phyloP scores from a whole-genome alignment of 2,888 invertebrate species.

The Neelides folsomi region DNA sequence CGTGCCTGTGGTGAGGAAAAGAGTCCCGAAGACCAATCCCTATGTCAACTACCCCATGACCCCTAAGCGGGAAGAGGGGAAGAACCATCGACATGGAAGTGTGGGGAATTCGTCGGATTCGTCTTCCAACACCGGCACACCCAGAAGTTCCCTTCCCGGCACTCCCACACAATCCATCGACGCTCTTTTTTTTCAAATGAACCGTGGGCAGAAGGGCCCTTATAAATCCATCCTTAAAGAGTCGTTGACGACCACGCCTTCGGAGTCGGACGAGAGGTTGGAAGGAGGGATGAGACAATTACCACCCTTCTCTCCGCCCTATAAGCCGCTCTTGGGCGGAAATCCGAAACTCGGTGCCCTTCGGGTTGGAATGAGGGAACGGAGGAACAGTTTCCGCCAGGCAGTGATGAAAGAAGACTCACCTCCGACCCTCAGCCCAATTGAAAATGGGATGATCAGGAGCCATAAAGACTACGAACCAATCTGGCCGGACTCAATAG shows the following conservation, averaged over 20 bases:
- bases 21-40: constrained; percentile 30
- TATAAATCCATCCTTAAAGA: constrained; percentile 26
- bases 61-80: no score
- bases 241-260: constrained; percentile 24
- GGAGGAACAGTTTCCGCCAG: constrained; percentile 36
- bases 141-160: constrained; percentile 27
- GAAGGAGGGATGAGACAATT: constrained; percentile 5
- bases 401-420: constrained; percentile 35
- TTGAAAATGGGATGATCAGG: not conserved
- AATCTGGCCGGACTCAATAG: constrained; percentile 31
- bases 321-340: constrained; percentile 1
- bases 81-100: constrained; percentile 2
- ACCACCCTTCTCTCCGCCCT: not conserved
- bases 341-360: constrained; percentile 8
- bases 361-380: constrained; percentile 34
- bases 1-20: constrained; percentile 19
- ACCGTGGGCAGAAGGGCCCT: constrained; percentile 3
- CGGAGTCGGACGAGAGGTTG: constrained; percentile 25
- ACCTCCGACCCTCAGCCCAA: not conserved
- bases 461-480: constrained; percentile 32
- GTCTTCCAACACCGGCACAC: constrained; percentile 29
- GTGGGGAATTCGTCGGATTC: constrained; percentile 30
- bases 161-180: constrained; percentile 32
- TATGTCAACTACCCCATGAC: constrained; percentile 23
- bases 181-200: constrained; percentile 18